These are phyloP conservation scores for Drosophila paulistorum DNA, from an alignment of 1,140 invertebrate genomes.

Conservation along the genomic window DNA sequence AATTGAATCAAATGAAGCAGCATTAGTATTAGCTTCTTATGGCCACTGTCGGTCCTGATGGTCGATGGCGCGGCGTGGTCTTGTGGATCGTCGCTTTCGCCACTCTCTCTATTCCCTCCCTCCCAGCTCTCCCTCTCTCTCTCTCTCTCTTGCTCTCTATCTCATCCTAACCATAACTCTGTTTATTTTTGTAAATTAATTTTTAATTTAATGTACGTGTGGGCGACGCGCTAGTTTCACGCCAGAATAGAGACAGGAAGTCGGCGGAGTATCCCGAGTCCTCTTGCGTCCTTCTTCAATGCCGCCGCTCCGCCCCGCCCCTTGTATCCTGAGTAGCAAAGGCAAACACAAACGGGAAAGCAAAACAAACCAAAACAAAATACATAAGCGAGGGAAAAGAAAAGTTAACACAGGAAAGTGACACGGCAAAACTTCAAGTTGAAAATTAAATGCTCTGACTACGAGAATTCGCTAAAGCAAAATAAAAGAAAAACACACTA, in stretches of 20 bases:
- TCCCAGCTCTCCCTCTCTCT: not conserved
- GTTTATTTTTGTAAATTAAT: constrained; percentile 81
- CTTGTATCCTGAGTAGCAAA: constrained; percentile 8
- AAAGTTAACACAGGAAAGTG: constrained; percentile 25
- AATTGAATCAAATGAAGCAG: constrained; percentile 81
- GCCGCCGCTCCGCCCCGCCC: no score
- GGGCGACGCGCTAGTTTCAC: constrained; percentile 62
- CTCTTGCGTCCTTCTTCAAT: not conserved
- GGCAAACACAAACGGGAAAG: constrained; percentile 31
- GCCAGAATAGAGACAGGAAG: constrained; percentile 53
- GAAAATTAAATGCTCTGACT: constrained; percentile 32
- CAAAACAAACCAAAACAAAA: constrained; percentile 44
- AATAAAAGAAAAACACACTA: not conserved
- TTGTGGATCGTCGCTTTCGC: constrained; percentile 27
- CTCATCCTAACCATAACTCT: constrained; percentile 52
- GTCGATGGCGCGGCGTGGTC: not conserved
- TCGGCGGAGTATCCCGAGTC: constrained; percentile 30
- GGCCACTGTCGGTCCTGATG: constrained; percentile 35
- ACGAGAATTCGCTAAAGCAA: not conserved
- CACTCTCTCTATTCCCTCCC: constrained; percentile 11
- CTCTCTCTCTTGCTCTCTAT: not conserved
- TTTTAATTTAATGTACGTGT: constrained; percentile 79
- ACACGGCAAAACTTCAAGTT: not conserved
- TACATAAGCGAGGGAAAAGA: constrained; percentile 35
- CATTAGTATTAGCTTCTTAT: constrained; percentile 81